These are phyloP conservation scores for Hyla sarda DNA, from an alignment of 2,113 vertebrate genomes.

Conservation along the genomic window DNA sequence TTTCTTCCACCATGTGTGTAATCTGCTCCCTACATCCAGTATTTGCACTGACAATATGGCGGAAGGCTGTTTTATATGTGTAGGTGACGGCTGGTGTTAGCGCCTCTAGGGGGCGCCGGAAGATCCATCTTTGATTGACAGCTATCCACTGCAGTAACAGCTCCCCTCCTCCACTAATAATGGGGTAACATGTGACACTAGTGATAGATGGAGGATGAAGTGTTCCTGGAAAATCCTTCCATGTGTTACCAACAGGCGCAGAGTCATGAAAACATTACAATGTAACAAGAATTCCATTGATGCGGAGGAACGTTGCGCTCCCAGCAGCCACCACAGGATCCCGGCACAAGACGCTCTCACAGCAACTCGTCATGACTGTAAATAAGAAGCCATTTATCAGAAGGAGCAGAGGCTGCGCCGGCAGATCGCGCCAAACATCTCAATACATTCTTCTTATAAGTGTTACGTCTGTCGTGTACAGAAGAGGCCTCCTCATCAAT, in stretches of 20 bases:
- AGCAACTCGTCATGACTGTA: neutral
- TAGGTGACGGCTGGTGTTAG: no score
- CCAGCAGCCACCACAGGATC: neutral
- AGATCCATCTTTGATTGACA: neutral
- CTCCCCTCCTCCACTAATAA: neutral
- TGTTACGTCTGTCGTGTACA: neutral
- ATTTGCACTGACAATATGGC: neutral
- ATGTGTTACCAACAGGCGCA: neutral
- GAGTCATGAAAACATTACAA: constrained; percentile 10
- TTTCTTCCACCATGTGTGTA: no score
- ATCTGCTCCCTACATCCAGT: no score
- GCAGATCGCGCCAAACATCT: constrained; percentile 2
- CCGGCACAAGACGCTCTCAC: neutral
- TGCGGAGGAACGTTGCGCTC: neutral
- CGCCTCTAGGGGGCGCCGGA: neutral
- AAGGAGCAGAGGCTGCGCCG: neutral
- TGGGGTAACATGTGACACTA: neutral
- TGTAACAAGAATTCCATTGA: neutral
- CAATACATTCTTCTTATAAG: neutral
- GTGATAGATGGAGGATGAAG: no score
- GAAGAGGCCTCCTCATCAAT: neutral
- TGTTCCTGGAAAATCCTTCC: neutral
- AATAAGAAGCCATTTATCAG: constrained; percentile 12
- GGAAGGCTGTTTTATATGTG: neutral
- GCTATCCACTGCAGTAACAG: neutral